Percentiles rank a stretch among this genome's conserved stretches.
phyloP scores from a whole-genome alignment of 2,888 invertebrate genomes.

The Melieria crassipennis region DNA sequence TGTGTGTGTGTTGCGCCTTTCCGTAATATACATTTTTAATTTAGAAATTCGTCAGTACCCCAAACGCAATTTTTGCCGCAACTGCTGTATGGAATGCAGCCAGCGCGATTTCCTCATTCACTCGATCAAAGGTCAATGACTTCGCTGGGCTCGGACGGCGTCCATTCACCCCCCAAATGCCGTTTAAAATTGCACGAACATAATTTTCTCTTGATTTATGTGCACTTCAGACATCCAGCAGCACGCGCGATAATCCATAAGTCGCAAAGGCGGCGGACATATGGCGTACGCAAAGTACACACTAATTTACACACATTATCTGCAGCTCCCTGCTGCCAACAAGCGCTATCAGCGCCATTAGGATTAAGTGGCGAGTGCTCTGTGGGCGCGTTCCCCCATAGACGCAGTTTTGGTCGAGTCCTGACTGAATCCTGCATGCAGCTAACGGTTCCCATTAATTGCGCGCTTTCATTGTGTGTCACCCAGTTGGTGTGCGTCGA shows the following conservation, averaged over 20 bases:
- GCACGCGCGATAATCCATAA: conserved; percentile 10
- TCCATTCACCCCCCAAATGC: conserved; percentile 45
- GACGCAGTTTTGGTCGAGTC: too few relatives aligned
- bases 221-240: conserved; percentile 48
- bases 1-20: too few relatives aligned
- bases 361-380: conserved; percentile 48
- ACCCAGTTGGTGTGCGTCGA: too few relatives aligned
- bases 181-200: conserved; percentile 58
- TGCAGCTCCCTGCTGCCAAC: conserved; percentile 45
- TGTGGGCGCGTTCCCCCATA: too few relatives aligned
- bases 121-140: neutral
- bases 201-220: conserved; percentile 57
- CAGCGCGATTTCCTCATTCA: neutral
- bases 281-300: conserved; percentile 3
- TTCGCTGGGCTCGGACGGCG: neutral
- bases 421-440: too few relatives aligned
- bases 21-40: too few relatives aligned
- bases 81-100: too few relatives aligned
- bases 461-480: too few relatives aligned
- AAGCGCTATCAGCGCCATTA: conserved; percentile 56
- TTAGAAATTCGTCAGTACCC: too few relatives aligned
- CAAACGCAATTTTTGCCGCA: too few relatives aligned
- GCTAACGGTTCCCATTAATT: too few relatives aligned
- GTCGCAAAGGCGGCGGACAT: neutral
- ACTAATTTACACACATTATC: conserved; percentile 50